Evolutionary conservation across 2,888 invertebrate species (phyloP).

Genomic region (Drosophila hamatofila): DNA sequence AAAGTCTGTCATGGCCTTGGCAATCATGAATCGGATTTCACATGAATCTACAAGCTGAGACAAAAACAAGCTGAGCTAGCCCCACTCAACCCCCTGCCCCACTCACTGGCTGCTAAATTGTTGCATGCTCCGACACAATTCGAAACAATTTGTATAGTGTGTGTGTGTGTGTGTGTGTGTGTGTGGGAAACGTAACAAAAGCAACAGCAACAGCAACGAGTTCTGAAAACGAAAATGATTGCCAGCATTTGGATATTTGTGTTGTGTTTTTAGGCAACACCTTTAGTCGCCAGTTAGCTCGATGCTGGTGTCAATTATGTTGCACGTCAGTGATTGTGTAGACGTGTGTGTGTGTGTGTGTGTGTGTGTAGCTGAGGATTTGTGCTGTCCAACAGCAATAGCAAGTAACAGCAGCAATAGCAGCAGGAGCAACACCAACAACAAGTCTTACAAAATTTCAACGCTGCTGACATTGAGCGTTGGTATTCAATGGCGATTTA

Average conservation of each 20-base stretch:
- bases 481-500: constrained; percentile 73
- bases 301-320: constrained; percentile 45
- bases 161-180: no score
- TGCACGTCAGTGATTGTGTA: constrained; percentile 2
- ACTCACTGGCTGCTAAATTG: constrained; percentile 10
- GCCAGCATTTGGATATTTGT: constrained; percentile 7
- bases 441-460: constrained; percentile 21
- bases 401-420: no score
- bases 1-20: background rate
- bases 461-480: constrained; percentile 39
- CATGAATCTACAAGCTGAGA: background rate
- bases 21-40: background rate
- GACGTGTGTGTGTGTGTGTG: constrained; percentile 17
- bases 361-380: constrained; percentile 1
- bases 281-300: constrained; percentile 28
- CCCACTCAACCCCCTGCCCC: background rate
- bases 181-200: constrained; percentile 30
- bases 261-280: constrained; percentile 11
- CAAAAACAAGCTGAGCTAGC: background rate
- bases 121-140: constrained; percentile 19
- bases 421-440: constrained; percentile 9
- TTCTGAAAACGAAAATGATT: constrained; percentile 21
- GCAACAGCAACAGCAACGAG: constrained; percentile 2
- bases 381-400: constrained; percentile 17
- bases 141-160: constrained; percentile 46